Evolutionary conservation across 1,140 invertebrate species (phyloP).

Genomic region (Formica exsecta): DNA sequence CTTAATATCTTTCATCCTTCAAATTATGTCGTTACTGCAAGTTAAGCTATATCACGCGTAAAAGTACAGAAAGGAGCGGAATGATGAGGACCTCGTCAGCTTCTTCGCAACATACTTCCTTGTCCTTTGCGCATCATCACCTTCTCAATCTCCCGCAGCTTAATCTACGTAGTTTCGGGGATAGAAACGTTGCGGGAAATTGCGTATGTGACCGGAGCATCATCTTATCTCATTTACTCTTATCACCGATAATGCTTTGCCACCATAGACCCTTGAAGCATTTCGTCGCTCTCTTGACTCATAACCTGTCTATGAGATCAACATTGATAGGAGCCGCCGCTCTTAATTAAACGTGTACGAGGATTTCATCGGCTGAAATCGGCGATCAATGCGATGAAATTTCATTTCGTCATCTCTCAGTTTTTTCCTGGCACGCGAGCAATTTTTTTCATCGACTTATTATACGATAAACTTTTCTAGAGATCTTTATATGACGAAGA

Average conservation of each 20-base stretch:
- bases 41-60: background rate
- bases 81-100: background rate
- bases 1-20: conserved; percentile 20
- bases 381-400: conserved; percentile 14
- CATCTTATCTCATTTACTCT: conserved; percentile 72
- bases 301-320: conserved; percentile 74
- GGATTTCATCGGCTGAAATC: conserved; percentile 42
- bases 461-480: background rate
- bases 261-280: conserved; percentile 60
- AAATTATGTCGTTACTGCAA: background rate
- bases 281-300: conserved; percentile 67
- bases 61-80: background rate
- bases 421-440: conserved; percentile 32
- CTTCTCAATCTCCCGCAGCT: background rate
- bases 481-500: background rate
- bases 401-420: conserved; percentile 30
- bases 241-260: conserved; percentile 58
- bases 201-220: conserved; percentile 51
- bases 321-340: conserved; percentile 20
- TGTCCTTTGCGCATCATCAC: conserved; percentile 37
- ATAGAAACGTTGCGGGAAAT: conserved; percentile 10
- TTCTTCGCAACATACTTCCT: background rate
- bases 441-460: conserved; percentile 29
- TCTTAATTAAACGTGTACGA: conserved; percentile 77
- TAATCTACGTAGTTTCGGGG: conserved; percentile 56